phyloP scores from a whole-genome alignment of 2,888 invertebrate genomes.

The Caenorhabditis uteleia region DNA sequence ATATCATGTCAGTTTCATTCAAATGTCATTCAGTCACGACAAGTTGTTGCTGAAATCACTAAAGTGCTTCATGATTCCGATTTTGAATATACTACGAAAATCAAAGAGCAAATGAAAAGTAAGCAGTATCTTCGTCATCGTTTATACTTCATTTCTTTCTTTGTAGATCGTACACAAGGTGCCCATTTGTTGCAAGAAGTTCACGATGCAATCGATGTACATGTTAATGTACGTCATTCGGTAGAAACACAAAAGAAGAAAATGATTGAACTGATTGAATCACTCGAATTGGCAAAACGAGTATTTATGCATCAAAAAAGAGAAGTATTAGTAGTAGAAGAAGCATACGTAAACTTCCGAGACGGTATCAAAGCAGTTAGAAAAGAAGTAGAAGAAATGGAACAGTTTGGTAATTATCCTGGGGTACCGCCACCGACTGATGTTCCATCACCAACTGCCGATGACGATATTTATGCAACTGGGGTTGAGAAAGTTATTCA shows the following conservation, averaged over 20 bases:
- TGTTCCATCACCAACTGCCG: constrained; percentile 43
- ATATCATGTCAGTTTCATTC: not conserved
- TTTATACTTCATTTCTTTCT: not conserved
- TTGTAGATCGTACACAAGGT: constrained; percentile 55
- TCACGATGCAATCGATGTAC: constrained; percentile 41
- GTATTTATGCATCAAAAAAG: constrained; percentile 88
- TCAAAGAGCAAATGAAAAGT: constrained; percentile 34
- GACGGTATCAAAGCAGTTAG: constrained; percentile 52
- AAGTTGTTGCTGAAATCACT: constrained; percentile 27
- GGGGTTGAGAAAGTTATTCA: constrained; percentile 33
- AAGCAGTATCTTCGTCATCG: not conserved
- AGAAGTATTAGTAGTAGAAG: constrained; percentile 93
- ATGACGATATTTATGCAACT: constrained; percentile 49
- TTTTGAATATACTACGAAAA: constrained; percentile 34
- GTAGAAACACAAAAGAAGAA: constrained; percentile 50
- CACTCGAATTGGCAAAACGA: constrained; percentile 82
- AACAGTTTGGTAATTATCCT: constrained; percentile 53
- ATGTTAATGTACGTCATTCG: constrained; percentile 37
- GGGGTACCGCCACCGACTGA: constrained; percentile 57
- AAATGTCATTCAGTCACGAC: not conserved
- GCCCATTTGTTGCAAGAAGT: constrained; percentile 50
- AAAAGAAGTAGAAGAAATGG: constrained; percentile 50
- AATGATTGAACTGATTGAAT: constrained; percentile 76
- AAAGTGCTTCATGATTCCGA: constrained; percentile 33
- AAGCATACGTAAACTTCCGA: constrained; percentile 71